Evolutionary conservation across 2,888 invertebrate genomes (phyloP), one percentile per base, ranked within the genome.

Genomic region (Colletes collaris): DNA sequence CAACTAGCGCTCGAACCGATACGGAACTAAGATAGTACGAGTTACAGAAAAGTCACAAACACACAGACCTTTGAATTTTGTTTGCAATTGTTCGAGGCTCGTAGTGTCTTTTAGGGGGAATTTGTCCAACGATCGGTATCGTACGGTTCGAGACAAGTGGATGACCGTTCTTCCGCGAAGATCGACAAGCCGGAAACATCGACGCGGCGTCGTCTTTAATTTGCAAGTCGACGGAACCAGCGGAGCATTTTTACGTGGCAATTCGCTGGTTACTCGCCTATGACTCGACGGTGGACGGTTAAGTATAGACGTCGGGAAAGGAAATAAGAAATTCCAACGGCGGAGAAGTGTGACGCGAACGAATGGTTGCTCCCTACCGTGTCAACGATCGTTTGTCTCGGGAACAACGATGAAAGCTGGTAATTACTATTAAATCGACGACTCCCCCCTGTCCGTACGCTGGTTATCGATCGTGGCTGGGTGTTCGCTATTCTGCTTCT

Each of bases 371-470:
- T 77, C 44, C 72, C 66, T 66, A 53, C 13, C 52, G 68, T 69
- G 81, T 76, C 80, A 72, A 76, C 59, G 67, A 52, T 63, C 63
- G 67, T 59, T 67, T 49, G 55, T 52, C 58, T 58, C 63, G 59
- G 7, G 46, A 27, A 16, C 79, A 44, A 66, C 66, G 44, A 71
- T 56, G 74, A 76, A 46, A 62, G 66, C 66, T 52, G 67, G 68
- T 72, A 73, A 84, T 84, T 84, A 82, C 71, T 58, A 68, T 77
- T 75, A 76, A 76, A 83, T 79, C 76, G 79, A 79, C 76, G 75
- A 82, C 49, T 16, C 62, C 49, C 53, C 40, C 50, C 64, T 35
- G 63, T 50, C 55, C 40, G 68, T 64, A 64, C 46, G 40, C 79
- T 56, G 53, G 49, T 56, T 56, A 82, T 81, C 63, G 81, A 81